Base-by-base conservation (phyloP, 1,140 invertebrate species). In the Venustaconcha ellipsiformis region DNA sequence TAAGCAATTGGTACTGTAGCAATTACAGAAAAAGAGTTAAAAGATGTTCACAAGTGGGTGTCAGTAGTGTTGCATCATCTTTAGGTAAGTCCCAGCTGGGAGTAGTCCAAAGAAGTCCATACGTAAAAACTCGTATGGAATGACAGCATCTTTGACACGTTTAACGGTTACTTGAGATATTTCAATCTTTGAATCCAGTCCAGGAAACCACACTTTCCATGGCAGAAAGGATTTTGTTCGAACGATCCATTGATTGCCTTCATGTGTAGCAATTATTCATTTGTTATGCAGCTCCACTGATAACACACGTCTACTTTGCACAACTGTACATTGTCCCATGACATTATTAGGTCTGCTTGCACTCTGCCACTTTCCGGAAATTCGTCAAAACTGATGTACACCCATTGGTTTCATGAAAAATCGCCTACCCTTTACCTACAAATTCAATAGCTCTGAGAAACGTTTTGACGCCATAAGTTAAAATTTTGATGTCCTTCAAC, bases 51-150 rank as follows among this genome's bases (percentile, higher is more conserved):
- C 80, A 14, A 82, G 60, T n/a, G 83, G 82, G 63, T 82, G 85
- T 65, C 82, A 58, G 12, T 81, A 84, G 58, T 83, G 85, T 70
- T 86, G 78, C 14, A 86, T 71, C 14, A 87, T 86, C 57, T 84
- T 57, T 26, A 85, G 67, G 67, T 80, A 83, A 15, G 84, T 67
- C 18, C 79, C 79, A 59, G 62, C 68, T 6, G 82, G 82, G 12
- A 86, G 20, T 55, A 84, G 81, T 58, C 84, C 84, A 72, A 76
- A 83, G 58, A 85, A 85, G 59, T 88, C 84, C 20, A 84, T 75
- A 59, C 79, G 80, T 12, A 87, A 15, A 56, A 68, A 78, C 75
- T n/a, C 59, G 83, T 81, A 87, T 59, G 83, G 82, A 57, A 59
- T 77, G 62, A 17, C 66, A 67, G 78, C 18, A 80, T 48, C 48